Conservation (phyloP, 1,140 invertebrate genomes). For the Vollenhovia emeryi region DNA sequence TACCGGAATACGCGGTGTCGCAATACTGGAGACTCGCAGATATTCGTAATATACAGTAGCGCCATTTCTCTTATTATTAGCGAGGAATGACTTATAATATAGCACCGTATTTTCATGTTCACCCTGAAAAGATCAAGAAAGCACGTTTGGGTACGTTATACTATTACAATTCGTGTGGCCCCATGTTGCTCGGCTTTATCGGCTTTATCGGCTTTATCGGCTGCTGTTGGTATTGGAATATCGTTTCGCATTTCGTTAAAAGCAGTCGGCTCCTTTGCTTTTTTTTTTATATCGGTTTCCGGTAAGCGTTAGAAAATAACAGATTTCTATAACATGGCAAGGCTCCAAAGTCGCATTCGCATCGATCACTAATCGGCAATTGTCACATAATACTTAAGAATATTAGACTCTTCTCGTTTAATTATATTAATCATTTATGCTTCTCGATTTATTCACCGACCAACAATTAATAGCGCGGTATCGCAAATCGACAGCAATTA, state of each 20-base stretch:
- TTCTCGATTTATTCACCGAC: background rate
- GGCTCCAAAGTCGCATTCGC: background rate
- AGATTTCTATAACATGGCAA: background rate
- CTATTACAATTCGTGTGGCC: slow-evolving; percentile 18
- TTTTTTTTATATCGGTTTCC: background rate
- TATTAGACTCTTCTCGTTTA: slow-evolving; percentile 16
- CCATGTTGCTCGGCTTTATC: slow-evolving; percentile 20
- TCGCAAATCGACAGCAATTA: slow-evolving; percentile 3
- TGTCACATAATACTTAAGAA: background rate
- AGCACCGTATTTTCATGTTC: slow-evolving; percentile 36
- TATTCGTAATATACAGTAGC: slow-evolving; percentile 13
- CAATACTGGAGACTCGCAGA: slow-evolving; percentile 2
- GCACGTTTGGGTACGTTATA: slow-evolving; percentile 24
- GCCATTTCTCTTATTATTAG: background rate
- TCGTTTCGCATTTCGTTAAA: background rate
- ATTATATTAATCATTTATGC: slow-evolving; percentile 23
- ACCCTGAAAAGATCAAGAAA: background rate
- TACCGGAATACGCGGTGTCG: background rate
- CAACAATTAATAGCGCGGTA: slow-evolving; percentile 5
- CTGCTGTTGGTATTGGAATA: slow-evolving; percentile 7
- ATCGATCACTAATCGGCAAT: background rate
- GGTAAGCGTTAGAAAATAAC: background rate
- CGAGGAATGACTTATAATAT: slow-evolving; percentile 16
- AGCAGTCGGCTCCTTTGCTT: background rate
- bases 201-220: slow-evolving; percentile 3